phyloP scores from a whole-genome alignment of 2,113 vertebrate species.

The Lepus timidus region DNA sequence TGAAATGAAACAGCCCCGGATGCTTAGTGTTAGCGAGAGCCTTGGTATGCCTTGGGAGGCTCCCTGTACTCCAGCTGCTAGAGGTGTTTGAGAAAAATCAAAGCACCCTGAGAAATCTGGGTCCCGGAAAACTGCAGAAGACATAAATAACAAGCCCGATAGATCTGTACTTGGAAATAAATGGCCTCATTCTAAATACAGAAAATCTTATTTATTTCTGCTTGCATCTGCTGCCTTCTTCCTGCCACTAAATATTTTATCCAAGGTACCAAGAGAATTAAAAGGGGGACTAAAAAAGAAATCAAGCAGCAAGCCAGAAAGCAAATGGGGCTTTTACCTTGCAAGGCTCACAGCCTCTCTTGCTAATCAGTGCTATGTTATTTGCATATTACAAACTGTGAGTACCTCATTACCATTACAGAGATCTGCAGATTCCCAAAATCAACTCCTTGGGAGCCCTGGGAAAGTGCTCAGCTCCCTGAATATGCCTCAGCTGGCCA shows the following conservation, averaged over 20 bases:
- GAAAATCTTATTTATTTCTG: conserved; percentile 57
- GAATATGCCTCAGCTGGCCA: neutral
- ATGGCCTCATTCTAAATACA: conserved; percentile 76
- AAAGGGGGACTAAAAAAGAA: conserved; percentile 67
- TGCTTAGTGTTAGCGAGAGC: fast-evolving
- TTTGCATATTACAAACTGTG: conserved; percentile 49
- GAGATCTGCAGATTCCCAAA: neutral
- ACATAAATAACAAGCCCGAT: conserved; percentile 54
- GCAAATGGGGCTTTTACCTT: conserved; percentile 60
- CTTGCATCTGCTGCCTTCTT: conserved; percentile 72
- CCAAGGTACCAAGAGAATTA: conserved; percentile 69
- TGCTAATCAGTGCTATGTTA: conserved; percentile 60
- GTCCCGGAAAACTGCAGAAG: conserved; percentile 52
- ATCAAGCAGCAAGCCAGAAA: conserved; percentile 27
- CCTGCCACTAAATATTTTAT: conserved; percentile 72
- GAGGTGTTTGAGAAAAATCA: neutral
- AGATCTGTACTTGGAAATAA: conserved; percentile 72
- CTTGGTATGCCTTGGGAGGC: no score
- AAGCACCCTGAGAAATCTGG: conserved; percentile 53
- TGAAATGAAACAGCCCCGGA: fast-evolving
- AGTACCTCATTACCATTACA: conserved; percentile 52
- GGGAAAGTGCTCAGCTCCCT: neutral
- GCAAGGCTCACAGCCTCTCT: neutral
- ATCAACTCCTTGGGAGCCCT: neutral
- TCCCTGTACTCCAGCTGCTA: neutral